Evolutionary conservation across 2,113 vertebrate genomes (phyloP).

Genomic region (Periophthalmodon schlosseri): DNA sequence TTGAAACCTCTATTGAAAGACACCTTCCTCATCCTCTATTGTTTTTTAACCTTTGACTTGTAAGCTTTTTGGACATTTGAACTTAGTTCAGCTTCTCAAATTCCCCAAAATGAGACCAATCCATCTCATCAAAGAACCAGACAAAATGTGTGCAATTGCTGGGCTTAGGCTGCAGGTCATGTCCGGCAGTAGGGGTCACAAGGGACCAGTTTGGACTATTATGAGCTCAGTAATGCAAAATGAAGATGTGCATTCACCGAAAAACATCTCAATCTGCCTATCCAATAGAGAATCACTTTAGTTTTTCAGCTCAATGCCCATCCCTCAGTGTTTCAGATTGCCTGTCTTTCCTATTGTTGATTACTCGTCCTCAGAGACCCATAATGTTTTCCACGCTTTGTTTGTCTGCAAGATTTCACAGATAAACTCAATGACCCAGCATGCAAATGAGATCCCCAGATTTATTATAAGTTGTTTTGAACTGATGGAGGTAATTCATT

Average conservation of each 20-base stretch:
- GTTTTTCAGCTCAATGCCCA: slow-evolving; percentile 13
- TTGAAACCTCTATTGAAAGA: slow-evolving; percentile 17
- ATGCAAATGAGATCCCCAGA: slow-evolving; percentile 52
- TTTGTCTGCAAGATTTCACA: slow-evolving; percentile 52
- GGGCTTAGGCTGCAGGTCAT: neutral
- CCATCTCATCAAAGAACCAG: slow-evolving; percentile 11
- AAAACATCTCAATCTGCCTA: slow-evolving; percentile 4
- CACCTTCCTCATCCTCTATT: slow-evolving; percentile 12
- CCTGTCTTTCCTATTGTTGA: slow-evolving; percentile 48
- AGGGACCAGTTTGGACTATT: slow-evolving; percentile 15
- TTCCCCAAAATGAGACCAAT: slow-evolving; percentile 6
- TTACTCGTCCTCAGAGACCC: slow-evolving; percentile 60
- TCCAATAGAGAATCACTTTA: neutral
- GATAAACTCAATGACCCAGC: slow-evolving; percentile 55
- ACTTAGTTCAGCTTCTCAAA: slow-evolving; percentile 10
- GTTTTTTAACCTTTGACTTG: slow-evolving; percentile 27
- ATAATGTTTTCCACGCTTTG: slow-evolving; percentile 46
- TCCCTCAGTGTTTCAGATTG: slow-evolving; percentile 29
- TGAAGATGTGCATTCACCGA: neutral
- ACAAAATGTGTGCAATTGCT: neutral
- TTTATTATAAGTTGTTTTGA: slow-evolving; percentile 32
- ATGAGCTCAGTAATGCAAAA: slow-evolving; percentile 3
- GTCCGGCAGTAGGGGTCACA: slow-evolving; percentile 2
- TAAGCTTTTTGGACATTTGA: slow-evolving; percentile 16
- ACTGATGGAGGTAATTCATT: slow-evolving; percentile 22